Base-by-base conservation (phyloP, 2,888 invertebrate genomes). In the Drepana falcataria region DNA sequence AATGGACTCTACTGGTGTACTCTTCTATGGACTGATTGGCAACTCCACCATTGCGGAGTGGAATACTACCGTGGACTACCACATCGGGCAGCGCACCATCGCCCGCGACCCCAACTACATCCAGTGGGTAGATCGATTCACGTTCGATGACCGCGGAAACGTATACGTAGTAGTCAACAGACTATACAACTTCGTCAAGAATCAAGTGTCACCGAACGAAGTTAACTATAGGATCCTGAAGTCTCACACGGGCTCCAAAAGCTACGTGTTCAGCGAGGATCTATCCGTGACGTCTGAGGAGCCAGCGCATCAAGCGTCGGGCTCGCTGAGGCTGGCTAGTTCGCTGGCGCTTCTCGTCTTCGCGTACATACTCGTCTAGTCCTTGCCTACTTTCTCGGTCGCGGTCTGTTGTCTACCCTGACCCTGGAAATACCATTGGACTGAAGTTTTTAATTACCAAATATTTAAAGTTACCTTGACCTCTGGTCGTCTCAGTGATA, bases 71-170 rank as follows among this genome's bases (percentile, higher is more conserved):
- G 78, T 86, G 35, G 85, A 92, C 48, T 93, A 94, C 69, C 87
- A 87, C 49, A 84, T 84, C 55, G 93, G 93, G 35, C 94, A 94
- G 75, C 91, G 92, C 48, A 91, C 94, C 35, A 93, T 95, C 58
- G 93, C 94, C 3, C 92, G 93, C 64, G 95, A 95, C 75, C 89
- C 92, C 49, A 92, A 91, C 56, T 93, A 92, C 68, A 92, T 95
- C 62, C 95, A 95, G 76, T 95, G 95, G 95, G 92, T 94, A 0
- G 94, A 94, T 71, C 93, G 94, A 2, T 94, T 95, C 75, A 91
- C 93, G 56, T 94, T 95, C 68, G 94, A 95, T 71, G 91, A 92
- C 57, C 80, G 85, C 53, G 95, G 95, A 37, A 93, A 93, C 71
- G 81, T 95, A 4, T 94, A 93, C 75, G 93, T 94, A 6, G 89